These are phyloP conservation scores for Echinometra lucunter DNA, from an alignment of 53 echinoderm and acorn worm genomes.

Conservation along the genomic window DNA sequence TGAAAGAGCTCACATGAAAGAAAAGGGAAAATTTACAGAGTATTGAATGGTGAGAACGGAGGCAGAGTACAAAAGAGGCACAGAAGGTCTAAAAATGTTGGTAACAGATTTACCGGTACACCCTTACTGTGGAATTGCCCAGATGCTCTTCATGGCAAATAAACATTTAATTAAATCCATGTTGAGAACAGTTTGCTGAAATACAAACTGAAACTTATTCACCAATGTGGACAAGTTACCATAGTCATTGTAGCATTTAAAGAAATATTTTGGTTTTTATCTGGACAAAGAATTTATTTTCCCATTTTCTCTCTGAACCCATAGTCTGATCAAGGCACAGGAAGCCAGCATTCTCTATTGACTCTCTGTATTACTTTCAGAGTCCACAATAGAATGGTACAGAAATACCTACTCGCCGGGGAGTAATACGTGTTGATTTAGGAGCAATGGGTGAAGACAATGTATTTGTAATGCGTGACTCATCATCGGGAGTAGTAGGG, in stretches of 20 bases:
- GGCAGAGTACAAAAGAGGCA: too few species aligned
- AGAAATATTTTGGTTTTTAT: conserved; percentile 44
- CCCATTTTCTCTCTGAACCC: background rate
- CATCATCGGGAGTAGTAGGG: background rate
- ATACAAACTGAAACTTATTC: background rate
- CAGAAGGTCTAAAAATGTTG: too few species aligned
- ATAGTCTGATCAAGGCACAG: background rate
- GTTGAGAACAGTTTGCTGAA: background rate
- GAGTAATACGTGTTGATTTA: conserved; percentile 3
- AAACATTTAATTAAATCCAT: background rate
- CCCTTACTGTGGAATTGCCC: too few species aligned
- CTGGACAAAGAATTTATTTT: conserved; percentile 32
- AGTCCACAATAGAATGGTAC: background rate
- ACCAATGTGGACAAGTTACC: background rate
- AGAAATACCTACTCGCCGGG: background rate
- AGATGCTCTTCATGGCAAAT: too few species aligned
- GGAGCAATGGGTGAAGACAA: conserved; percentile 6
- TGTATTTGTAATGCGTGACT: background rate
- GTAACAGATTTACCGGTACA: too few species aligned
- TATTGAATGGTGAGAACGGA: too few species aligned
- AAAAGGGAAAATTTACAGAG: too few species aligned
- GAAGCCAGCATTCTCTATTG: conserved; percentile 26
- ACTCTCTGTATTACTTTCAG: conserved; percentile 31
- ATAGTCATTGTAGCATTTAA: background rate
- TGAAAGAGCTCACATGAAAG: too few species aligned